Conservation (phyloP, 1,140 invertebrate genomes). For the Arctopsyche grandis region DNA sequence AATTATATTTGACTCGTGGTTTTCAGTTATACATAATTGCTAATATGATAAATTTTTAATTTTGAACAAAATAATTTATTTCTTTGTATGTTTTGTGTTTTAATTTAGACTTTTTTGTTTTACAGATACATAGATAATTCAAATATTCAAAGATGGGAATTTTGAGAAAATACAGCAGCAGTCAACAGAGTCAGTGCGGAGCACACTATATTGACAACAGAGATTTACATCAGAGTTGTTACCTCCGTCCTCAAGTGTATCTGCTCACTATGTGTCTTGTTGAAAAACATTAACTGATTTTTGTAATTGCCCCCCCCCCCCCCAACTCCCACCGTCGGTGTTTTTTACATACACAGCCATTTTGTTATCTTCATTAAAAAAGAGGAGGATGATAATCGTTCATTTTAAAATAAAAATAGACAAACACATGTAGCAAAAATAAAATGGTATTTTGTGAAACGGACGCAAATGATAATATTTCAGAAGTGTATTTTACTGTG, state of each 20-base stretch:
- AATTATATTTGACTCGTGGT: too few relatives aligned
- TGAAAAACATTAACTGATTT: conserved; percentile 1
- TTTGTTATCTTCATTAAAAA: not conserved
- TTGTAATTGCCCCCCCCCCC: not conserved
- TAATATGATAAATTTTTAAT: not conserved
- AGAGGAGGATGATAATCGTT: too few relatives aligned
- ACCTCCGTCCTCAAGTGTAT: conserved; percentile 34
- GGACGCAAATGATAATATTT: conserved; percentile 17
- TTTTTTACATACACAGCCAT: not conserved
- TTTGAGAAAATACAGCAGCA: not conserved
- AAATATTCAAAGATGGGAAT: not conserved
- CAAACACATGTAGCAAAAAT: not conserved
- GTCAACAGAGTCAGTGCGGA: not conserved
- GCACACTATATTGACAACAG: not conserved
- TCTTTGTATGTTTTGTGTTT: too few relatives aligned
- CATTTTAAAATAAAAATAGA: too few relatives aligned
- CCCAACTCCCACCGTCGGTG: not conserved
- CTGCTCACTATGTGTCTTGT: conserved; percentile 31
- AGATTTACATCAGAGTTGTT: conserved; percentile 20
- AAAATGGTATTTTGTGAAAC: not conserved
- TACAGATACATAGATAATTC: conserved; percentile 17
- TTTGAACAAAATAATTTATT: not conserved
- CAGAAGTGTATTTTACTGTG: conserved; percentile 35
- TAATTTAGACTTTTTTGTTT: conserved; percentile 13
- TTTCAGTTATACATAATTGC: too few relatives aligned